phyloP scores from a whole-genome alignment of 2,888 invertebrate species.

The Pammene fasciana region DNA sequence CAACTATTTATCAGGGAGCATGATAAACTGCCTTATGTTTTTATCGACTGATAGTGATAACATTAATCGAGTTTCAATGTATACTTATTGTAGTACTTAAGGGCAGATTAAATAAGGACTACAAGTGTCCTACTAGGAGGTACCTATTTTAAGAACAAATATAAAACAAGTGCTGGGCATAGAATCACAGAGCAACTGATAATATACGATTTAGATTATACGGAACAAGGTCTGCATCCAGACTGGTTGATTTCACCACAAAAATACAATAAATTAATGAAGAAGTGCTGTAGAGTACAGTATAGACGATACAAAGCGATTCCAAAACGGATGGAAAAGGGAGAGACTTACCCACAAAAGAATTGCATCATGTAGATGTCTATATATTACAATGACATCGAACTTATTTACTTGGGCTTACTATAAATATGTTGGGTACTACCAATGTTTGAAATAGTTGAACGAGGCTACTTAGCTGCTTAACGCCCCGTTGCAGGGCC shows the following conservation, averaged over 20 bases:
- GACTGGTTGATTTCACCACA: background rate
- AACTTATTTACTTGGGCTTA: too few relatives aligned
- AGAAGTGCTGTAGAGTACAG: too few relatives aligned
- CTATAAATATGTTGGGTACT: too few relatives aligned
- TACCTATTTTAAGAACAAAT: too few relatives aligned
- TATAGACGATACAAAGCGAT: too few relatives aligned
- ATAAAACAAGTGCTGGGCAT: background rate
- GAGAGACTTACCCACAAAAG: constrained; percentile 15
- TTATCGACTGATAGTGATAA: too few relatives aligned
- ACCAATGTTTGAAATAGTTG: background rate
- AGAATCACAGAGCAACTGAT: background rate
- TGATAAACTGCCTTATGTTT: background rate
- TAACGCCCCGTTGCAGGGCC: constrained; percentile 19
- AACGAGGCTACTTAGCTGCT: constrained; percentile 15
- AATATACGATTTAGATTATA: too few relatives aligned
- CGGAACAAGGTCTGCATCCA: background rate
- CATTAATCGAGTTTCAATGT: background rate
- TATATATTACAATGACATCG: background rate
- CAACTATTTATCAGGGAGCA: constrained; percentile 28
- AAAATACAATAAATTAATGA: constrained; percentile 1
- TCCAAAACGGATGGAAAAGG: background rate
- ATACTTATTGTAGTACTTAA: too few relatives aligned
- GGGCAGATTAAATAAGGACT: too few relatives aligned
- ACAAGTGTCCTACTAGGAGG: too few relatives aligned
- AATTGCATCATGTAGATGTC: constrained; percentile 2